Evolutionary conservation across 2,113 vertebrate genomes (phyloP), one percentile per base, ranked within the genome.

Genomic region (Mesocricetus auratus): DNA sequence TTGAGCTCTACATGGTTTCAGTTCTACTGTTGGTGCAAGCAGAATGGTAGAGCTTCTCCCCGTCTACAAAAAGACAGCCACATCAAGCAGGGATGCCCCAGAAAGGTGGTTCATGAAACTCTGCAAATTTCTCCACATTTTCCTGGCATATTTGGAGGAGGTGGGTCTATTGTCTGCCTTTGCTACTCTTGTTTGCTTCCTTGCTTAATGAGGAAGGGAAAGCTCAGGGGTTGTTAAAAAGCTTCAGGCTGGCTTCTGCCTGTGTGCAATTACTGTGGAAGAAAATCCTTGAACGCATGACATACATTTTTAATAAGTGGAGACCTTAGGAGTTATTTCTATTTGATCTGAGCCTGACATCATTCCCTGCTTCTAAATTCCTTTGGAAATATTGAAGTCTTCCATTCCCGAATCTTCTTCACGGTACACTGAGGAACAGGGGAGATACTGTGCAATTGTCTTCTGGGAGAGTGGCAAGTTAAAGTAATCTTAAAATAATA

Each of bases 261-360:
- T 58, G 96, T 97, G 88, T 96, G 12, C 97, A 97, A 96, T 56
- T 47, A 90, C 13, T 1, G 7, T 82, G 94, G 56, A 94, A 97
- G 87, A 97, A 98, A 97, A 96, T 16, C 19, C 75, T 97, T 97
- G 94, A 87, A 1, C 93, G 95, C 88, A 97, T 97, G 85, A 91
- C 93, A 97, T 98, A 89, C 89, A 98, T 97, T 98, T 98, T 98
- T 98, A 97, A 98, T 96, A 92, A 92, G 94, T 42, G 74, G 74
- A 96, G 94, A 96, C 95, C 97, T 97, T 95, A 97, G 95, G 97
- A 97, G 90, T 98, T 98, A 97, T 98, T 98, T 98, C 98, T 98
- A 97, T 98, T 98, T 98, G 96, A 98, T 98, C 96, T 97, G 90
- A 96, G 68, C 96, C 97, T 95, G 96, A 98, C 97, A 97, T 0